These are phyloP conservation scores for Tachysurus fulvidraco DNA, from an alignment of 2,113 vertebrate genomes.

Conservation along the genomic window DNA sequence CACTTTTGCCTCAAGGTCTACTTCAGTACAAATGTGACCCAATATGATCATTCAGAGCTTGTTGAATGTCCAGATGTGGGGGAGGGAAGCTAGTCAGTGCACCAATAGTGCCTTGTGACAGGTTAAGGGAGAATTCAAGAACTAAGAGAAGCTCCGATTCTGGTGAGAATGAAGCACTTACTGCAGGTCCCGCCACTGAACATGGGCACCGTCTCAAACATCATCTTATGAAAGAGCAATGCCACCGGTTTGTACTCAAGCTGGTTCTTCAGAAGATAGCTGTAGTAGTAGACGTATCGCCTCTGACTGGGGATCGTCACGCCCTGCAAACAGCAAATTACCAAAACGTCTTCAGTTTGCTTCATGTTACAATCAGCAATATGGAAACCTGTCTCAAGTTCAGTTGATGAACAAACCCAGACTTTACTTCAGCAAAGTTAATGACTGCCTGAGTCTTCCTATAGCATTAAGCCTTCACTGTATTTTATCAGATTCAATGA, in stretches of 20 bases:
- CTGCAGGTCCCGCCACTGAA: conserved; percentile 96
- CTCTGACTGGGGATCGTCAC: conserved; percentile 98
- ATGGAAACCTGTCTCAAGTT: background rate
- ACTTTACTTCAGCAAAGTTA: background rate
- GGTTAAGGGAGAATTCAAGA: conserved; percentile 8
- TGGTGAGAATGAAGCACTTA: conserved; percentile 68
- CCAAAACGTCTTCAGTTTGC: background rate
- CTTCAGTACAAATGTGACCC: background rate
- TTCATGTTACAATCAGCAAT: background rate
- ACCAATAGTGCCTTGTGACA: background rate
- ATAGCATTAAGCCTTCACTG: background rate
- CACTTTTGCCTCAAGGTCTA: background rate
- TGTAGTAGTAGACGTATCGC: conserved; percentile 96
- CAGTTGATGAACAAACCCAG: background rate
- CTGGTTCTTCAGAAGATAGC: conserved; percentile 93
- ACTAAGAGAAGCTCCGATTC: background rate
- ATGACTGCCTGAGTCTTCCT: background rate
- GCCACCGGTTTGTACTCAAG: conserved; percentile 95
- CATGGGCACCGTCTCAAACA: conserved; percentile 98
- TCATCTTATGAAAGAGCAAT: conserved; percentile 97
- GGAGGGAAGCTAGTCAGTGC: background rate
- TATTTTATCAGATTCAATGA: background rate
- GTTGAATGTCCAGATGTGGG: background rate
- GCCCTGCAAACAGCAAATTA: conserved; percentile 74
- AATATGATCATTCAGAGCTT: background rate